Evolutionary conservation across 64 coral and sea anemone genomes (phyloP).

Genomic region (Stichodactyla helianthus): DNA sequence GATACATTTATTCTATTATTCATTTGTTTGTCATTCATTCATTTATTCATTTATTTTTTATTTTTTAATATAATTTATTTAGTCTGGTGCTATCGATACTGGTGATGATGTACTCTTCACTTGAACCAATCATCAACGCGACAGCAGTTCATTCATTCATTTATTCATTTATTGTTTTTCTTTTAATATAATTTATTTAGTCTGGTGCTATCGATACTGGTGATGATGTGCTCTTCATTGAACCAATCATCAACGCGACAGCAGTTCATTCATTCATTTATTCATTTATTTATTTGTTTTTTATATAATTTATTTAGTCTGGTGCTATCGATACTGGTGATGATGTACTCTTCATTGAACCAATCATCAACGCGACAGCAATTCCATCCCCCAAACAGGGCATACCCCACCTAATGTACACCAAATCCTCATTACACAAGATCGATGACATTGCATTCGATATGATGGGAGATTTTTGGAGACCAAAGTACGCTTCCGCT

Average conservation of each 20-base stretch:
- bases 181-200: neutral
- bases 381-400: constrained; percentile 6
- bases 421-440: constrained; percentile 25
- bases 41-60: neutral
- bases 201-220: constrained; percentile 55
- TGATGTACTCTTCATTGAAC: constrained; percentile 71
- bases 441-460: constrained; percentile 16
- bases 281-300: neutral
- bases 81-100: constrained; percentile 60
- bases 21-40: neutral
- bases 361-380: constrained; percentile 50
- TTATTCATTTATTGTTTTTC: neutral
- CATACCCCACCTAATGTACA: constrained; percentile 66
- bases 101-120: constrained; percentile 58
- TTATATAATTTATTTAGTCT: neutral
- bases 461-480: neutral
- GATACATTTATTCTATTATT: neutral
- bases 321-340: constrained; percentile 59
- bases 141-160: neutral
- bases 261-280: neutral
- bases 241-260: constrained; percentile 58
- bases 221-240: constrained; percentile 66
- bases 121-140: constrained; percentile 66
- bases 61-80: neutral
- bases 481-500: neutral